These are phyloP conservation scores for Helleia helle DNA, from an alignment of 2,888 invertebrate genomes.

Conservation along the genomic window DNA sequence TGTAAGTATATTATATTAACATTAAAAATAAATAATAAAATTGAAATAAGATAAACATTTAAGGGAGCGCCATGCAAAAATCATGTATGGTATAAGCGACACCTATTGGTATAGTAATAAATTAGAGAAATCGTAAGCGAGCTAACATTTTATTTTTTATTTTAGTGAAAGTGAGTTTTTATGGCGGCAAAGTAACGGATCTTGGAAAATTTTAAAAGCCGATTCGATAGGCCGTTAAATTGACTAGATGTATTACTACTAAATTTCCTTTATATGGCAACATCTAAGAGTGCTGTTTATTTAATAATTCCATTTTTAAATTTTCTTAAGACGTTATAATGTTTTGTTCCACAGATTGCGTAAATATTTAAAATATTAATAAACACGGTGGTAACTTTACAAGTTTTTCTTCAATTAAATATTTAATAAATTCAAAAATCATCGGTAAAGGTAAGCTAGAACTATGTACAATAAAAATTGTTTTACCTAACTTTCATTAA, in stretches of 20 bases:
- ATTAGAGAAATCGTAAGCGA: no score
- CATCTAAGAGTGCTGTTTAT: not conserved
- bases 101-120: no score
- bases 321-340: not conserved
- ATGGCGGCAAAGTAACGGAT: not conserved
- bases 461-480: constrained; percentile 7
- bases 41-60: no score
- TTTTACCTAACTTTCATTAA: not conserved
- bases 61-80: no score
- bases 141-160: no score
- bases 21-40: no score
- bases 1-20: no score
- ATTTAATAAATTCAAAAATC: not conserved
- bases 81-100: no score
- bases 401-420: not conserved
- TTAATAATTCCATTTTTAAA: not conserved
- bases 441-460: not conserved
- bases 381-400: not conserved
- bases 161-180: no score
- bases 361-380: not conserved
- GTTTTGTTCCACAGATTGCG: not conserved
- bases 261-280: not conserved
- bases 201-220: not conserved
- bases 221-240: constrained; percentile 5
- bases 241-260: constrained; percentile 1